These are phyloP conservation scores for Bibio marci DNA, from an alignment of 2,888 invertebrate species.

Conservation along the genomic window DNA sequence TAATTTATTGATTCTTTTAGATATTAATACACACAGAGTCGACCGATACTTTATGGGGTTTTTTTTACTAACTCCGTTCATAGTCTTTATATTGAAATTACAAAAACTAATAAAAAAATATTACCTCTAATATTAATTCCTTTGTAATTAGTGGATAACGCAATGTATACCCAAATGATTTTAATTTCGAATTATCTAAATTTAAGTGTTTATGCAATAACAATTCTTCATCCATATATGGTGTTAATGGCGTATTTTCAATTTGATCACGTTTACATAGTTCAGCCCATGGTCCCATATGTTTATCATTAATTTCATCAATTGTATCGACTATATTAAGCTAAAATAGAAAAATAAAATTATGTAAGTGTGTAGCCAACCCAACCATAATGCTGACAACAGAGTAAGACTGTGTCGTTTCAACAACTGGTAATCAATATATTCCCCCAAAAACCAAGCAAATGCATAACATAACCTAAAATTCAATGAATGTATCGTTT, in stretches of 20 bases:
- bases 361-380: too few species aligned
- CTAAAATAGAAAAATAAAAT: constrained; percentile 28
- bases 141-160: constrained; percentile 44
- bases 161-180: constrained; percentile 38
- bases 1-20: too few species aligned
- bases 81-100: too few species aligned
- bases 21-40: too few species aligned
- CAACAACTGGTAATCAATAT: too few species aligned
- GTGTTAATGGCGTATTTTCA: constrained; percentile 72
- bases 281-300: constrained; percentile 82
- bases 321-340: constrained; percentile 62
- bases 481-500: too few species aligned
- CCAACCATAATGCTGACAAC: too few species aligned
- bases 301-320: constrained; percentile 87
- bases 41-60: too few species aligned
- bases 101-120: background rate
- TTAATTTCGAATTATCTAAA: constrained; percentile 51
- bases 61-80: too few species aligned
- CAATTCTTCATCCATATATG: constrained; percentile 69
- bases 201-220: constrained; percentile 65
- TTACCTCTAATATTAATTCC: constrained; percentile 42
- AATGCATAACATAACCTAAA: too few species aligned
- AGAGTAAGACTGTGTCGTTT: too few species aligned
- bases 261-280: constrained; percentile 59
- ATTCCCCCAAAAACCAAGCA: too few species aligned